Evolutionary conservation across 2,113 vertebrate species (phyloP).

Genomic region (Lynx canadensis): DNA sequence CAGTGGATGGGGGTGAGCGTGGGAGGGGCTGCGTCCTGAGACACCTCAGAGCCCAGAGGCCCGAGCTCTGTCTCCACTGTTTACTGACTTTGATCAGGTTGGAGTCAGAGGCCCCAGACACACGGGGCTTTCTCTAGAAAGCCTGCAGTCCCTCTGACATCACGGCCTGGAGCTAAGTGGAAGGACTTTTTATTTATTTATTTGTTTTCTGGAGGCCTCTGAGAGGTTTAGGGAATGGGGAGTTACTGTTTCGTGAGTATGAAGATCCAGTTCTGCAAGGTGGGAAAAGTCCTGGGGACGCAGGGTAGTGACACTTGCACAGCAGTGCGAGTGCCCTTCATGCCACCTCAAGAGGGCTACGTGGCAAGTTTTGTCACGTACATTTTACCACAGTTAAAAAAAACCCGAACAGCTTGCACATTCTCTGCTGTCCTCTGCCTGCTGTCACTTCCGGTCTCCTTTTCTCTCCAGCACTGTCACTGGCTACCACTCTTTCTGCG

Average conservation of each 20-base stretch:
- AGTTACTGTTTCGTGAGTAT: too few relatives aligned
- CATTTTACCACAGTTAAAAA: not conserved
- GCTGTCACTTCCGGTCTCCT: too few relatives aligned
- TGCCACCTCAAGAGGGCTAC: not conserved
- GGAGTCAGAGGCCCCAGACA: not conserved
- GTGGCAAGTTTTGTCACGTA: not conserved
- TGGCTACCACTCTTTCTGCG: accelerated
- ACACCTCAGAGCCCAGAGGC: not conserved
- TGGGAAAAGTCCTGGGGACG: too few relatives aligned
- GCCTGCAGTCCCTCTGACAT: accelerated
- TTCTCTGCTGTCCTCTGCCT: accelerated
- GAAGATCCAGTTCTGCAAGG: not conserved
- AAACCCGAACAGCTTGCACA: too few relatives aligned
- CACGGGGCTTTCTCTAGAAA: not conserved
- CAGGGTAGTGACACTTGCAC: too few relatives aligned
- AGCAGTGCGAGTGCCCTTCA: not conserved
- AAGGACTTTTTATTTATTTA: not conserved
- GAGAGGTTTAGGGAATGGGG: accelerated
- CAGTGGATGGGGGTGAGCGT: not conserved
- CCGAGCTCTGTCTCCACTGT: not conserved
- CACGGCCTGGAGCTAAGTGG: not conserved
- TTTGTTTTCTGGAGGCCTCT: not conserved
- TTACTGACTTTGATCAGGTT: not conserved
- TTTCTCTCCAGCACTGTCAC: not conserved
- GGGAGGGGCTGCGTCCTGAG: not conserved